A percentile compares a stretch with the other conserved stretches of the same genome.
Conservation (phyloP, 2,888 invertebrate genomes). For the Rhyacophila evoluta region DNA sequence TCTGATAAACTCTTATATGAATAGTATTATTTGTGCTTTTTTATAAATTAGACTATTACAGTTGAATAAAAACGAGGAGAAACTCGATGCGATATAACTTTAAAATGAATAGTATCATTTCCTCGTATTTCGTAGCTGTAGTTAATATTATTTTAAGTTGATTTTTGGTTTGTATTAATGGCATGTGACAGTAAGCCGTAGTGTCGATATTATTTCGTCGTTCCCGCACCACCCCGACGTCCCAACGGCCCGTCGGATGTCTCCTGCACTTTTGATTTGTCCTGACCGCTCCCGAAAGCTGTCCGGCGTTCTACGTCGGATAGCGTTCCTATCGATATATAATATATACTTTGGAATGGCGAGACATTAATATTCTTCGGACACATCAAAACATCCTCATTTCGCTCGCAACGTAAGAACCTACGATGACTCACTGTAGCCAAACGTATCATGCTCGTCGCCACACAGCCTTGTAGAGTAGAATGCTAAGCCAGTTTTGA, state of each 20-base stretch:
- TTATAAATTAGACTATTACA: background rate
- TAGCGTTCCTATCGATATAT: conserved; percentile 51
- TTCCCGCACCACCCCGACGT: background rate
- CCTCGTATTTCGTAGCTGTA: background rate
- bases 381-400: conserved; percentile 45
- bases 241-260: conserved; percentile 29
- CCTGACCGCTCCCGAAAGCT: conserved; percentile 18
- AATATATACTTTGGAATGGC: conserved; percentile 42
- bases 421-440: conserved; percentile 55
- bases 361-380: conserved; percentile 25
- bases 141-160: background rate
- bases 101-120: background rate
- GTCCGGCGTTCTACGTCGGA: conserved; percentile 26
- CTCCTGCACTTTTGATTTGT: conserved; percentile 44
- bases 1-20: background rate
- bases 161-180: background rate
- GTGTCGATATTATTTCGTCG: background rate
- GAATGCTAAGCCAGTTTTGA: conserved; percentile 50
- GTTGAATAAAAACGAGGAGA: background rate
- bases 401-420: conserved; percentile 54
- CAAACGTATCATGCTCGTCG: conserved; percentile 55
- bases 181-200: background rate
- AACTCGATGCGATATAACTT: background rate
- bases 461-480: conserved; percentile 55
- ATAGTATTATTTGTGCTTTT: background rate